Conservation (phyloP, 2,888 invertebrate genomes). For the Xestia c-nigrum region DNA sequence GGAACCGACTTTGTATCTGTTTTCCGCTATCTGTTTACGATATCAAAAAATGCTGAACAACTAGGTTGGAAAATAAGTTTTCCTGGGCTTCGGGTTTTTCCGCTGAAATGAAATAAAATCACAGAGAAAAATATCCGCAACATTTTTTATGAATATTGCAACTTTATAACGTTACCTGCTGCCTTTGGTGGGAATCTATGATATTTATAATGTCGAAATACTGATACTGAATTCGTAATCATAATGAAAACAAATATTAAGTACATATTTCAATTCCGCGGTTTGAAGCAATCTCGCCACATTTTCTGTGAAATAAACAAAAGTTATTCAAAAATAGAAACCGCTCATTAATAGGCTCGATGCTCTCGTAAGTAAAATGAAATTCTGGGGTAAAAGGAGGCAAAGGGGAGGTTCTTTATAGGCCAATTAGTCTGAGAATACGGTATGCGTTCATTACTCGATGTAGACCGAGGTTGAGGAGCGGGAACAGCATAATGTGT, state of each 20-base stretch:
- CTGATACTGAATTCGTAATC: slow-evolving; percentile 9
- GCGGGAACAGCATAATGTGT: slow-evolving; percentile 52
- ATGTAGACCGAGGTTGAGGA: slow-evolving; percentile 72
- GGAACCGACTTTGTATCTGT: slow-evolving; percentile 15
- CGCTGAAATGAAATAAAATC: slow-evolving; percentile 59
- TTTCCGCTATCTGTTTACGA: slow-evolving; percentile 55
- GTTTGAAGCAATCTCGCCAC: slow-evolving; percentile 22
- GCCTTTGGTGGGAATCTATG: slow-evolving; percentile 29
- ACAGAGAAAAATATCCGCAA: slow-evolving; percentile 30
- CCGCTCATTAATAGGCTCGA: slow-evolving; percentile 54
- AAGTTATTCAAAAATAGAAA: slow-evolving; percentile 52
- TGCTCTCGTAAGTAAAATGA: slow-evolving; percentile 72
- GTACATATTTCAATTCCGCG: slow-evolving; percentile 25
- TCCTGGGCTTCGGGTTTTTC: slow-evolving; percentile 53
- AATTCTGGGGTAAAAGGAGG: slow-evolving; percentile 72
- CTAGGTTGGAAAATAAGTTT: slow-evolving; percentile 60
- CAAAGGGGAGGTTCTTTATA: slow-evolving; percentile 78
- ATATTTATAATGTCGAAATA: slow-evolving; percentile 19
- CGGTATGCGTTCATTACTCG: slow-evolving; percentile 79
- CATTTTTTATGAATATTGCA: slow-evolving; percentile 49
- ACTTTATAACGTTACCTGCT: slow-evolving; percentile 35
- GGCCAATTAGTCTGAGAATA: slow-evolving; percentile 82
- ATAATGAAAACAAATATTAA: slow-evolving; percentile 35
- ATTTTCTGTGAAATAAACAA: slow-evolving; percentile 43
- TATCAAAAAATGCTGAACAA: slow-evolving; percentile 58